Base-by-base conservation (phyloP, 2,797 vertebrate genomes). In the Propithecus deckenii region DNA sequence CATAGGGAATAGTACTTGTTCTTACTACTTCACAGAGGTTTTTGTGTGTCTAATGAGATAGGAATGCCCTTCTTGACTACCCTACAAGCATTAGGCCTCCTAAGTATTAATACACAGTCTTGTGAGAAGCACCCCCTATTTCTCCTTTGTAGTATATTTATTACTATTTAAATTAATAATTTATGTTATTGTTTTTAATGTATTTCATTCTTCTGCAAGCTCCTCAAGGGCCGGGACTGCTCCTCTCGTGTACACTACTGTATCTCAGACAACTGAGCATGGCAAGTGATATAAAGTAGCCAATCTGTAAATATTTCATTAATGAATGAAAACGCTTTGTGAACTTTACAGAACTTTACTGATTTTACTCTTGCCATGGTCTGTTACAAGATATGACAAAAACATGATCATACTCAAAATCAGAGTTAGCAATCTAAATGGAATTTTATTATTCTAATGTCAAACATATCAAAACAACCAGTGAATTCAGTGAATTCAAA, bases 381-480 rank as follows among this genome's bases (percentile, higher is more conserved):
- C 25, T 95, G 4, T 50, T 67, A 72, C 32, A 94, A 72, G 11
- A 57, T 2, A 89, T 89, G 14, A 93, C 12, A 94, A 67, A 57
- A 83, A 57, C 18, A 38, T 81, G 46, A 75, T 74, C 48, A 61
- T 55, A 81, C 10, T 74, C 61, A 78, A 69, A 81, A 32, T 80
- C 23, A 59, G 4, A 50, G 18, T 91, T 84, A 43, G 9, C 22
- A 96, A 38, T 65, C 0, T 84, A 90, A 90, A 48, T 43, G 7
- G 23, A 52, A 86, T n/a, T 11, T 80, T 63, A 83, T 63, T 10
- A 80, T 69, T 76, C 63, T 38, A 74, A 67, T 50, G n/a, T 55
- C 84, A 57, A 97, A 76, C 95, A 74, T 61, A 83, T 55, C 3
- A 65, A 89, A 72, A 38, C 30, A 92, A 83, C 46, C 17, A 89